These are phyloP conservation scores for Griposia aprilina DNA, from an alignment of 2,888 invertebrate species.

Conservation along the genomic window DNA sequence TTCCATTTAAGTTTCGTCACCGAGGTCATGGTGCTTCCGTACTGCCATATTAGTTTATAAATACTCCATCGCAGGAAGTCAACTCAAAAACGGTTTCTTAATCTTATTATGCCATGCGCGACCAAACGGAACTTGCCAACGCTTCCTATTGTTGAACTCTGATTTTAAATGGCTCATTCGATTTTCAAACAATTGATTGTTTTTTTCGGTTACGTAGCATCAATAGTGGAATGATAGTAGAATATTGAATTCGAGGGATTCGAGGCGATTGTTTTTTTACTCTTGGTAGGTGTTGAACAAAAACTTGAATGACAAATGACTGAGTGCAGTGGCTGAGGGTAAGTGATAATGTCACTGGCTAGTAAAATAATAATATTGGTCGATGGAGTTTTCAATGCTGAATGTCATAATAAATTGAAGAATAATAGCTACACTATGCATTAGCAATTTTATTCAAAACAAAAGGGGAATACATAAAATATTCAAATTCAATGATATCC, in stretches of 20 bases:
- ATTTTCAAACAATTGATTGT: constrained; percentile 57
- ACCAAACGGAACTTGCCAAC: constrained; percentile 78
- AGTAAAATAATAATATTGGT: constrained; percentile 11
- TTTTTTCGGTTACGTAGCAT: constrained; percentile 19
- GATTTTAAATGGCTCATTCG: constrained; percentile 65
- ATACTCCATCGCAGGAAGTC: constrained; percentile 82
- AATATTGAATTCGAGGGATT: constrained; percentile 33
- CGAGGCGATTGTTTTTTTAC: constrained; percentile 21
- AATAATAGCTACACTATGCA: neutral
- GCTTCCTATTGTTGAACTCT: constrained; percentile 79
- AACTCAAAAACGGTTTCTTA: constrained; percentile 80
- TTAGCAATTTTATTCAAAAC: constrained; percentile 26
- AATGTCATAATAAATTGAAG: neutral
- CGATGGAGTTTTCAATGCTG: neutral
- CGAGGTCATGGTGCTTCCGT: constrained; percentile 83
- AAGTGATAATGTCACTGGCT: neutral
- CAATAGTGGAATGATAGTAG: constrained; percentile 27
- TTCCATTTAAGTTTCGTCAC: constrained; percentile 70
- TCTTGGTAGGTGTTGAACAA: neutral
- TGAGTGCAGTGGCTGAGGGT: neutral
- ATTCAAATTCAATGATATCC: constrained; percentile 48
- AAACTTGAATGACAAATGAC: constrained; percentile 8
- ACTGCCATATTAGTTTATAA: constrained; percentile 83
- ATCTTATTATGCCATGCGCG: constrained; percentile 82
- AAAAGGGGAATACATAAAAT: constrained; percentile 40